A percentile compares a stretch with the other conserved stretches of the same genome.
phyloP scores from a whole-genome alignment of 2,888 invertebrate genomes.

The Megamerina dolium region DNA sequence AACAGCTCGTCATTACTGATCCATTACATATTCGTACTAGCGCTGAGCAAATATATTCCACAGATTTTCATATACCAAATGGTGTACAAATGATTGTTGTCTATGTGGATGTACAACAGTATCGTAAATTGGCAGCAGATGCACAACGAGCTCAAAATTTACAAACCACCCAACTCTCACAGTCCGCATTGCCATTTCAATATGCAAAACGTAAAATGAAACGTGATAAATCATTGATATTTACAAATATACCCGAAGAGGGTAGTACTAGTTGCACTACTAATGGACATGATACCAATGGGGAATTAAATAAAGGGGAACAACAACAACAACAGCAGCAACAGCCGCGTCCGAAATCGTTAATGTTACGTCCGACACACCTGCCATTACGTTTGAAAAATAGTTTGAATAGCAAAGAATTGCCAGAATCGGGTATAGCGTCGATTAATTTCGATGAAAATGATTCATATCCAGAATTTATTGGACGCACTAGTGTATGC shows the following conservation, averaged over 20 bases:
- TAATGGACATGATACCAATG: not conserved
- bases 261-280: constrained; percentile 17
- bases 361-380: constrained; percentile 53
- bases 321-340: constrained; percentile 1
- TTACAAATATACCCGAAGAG: constrained; percentile 79
- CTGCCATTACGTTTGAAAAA: constrained; percentile 56
- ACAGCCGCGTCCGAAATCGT: constrained; percentile 28
- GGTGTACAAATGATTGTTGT: constrained; percentile 76
- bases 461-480: constrained; percentile 56
- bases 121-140: constrained; percentile 52
- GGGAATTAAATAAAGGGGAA: not conserved
- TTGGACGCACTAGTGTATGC: constrained; percentile 68
- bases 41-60: constrained; percentile 58
- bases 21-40: constrained; percentile 78
- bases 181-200: constrained; percentile 36
- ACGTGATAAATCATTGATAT: constrained; percentile 71
- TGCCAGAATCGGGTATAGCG: constrained; percentile 45
- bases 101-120: constrained; percentile 63
- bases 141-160: constrained; percentile 49
- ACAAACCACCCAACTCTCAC: constrained; percentile 37
- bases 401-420: constrained; percentile 40
- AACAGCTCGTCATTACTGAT: constrained; percentile 73
- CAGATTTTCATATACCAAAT: constrained; percentile 67
- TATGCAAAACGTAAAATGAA: constrained; percentile 57
- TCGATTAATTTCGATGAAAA: constrained; percentile 54